Evolutionary conservation across 2,888 invertebrate genomes (phyloP), one percentile per base, ranked within the genome.

Genomic region (Scelioninae gen. 2): DNA sequence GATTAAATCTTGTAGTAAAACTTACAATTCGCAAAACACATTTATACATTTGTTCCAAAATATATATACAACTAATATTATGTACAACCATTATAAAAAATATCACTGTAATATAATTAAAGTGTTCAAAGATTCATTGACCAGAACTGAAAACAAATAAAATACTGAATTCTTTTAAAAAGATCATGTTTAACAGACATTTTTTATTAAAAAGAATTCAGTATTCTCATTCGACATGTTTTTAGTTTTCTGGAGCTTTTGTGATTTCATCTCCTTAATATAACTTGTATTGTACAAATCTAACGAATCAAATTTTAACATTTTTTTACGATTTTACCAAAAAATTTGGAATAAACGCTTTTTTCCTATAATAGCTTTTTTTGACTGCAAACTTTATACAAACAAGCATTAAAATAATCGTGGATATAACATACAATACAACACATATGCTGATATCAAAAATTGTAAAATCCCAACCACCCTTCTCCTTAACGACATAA

Each of bases 391-490:
- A 94, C 85, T 93, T 90, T 82, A 92, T 90, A 81, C 93, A 91
- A 76, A 94, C 92, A 82, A 94, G 83, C 79, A 93, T 88, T 85
- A 96, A 89, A 85, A 94, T 91, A 79, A 90, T 86, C 81, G 93
- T 91, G 84, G 93, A 93, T 83, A 90, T 90, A 81, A 92, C 88
- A 87, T 94, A 94, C 81, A 94, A 88, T 78, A 93, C 87, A 86
- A 93, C 91, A 85, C 93, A 91, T 87, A 94, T 90, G 83, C 93
- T 91, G 85, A 93, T 90, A 85, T 94, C 94, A 85, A 91, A 87
- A 81, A 89, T 87, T 80, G 90, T 91, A 85, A 92, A 90, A 53
- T 90, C 89, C 86, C 89, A 89, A 6, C 82, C 81, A 28, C 79
- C 68, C 70, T 78, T 81, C 45, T 78, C 77, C 37, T 73, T 73